These are phyloP conservation scores for Tolypeutes matacus DNA, from an alignment of 2,797 vertebrate species.

Conservation along the genomic window DNA sequence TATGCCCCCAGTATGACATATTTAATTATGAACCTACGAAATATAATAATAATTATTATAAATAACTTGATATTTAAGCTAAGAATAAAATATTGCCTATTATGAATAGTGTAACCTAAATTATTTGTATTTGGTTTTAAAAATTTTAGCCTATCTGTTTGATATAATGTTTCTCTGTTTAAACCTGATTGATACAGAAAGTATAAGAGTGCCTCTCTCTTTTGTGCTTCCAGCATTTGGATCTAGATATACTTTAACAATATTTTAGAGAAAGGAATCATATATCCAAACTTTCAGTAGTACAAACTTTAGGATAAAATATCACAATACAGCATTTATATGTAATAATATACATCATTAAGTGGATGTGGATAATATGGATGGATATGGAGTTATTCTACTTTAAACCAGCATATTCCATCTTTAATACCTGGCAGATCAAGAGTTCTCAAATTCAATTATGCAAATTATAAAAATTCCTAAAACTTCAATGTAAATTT, in stretches of 20 bases:
- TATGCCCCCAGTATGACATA: neutral
- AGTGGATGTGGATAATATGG: neutral
- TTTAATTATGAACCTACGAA: conserved; percentile 31
- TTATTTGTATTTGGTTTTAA: conserved; percentile 41
- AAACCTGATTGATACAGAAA: neutral
- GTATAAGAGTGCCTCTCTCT: neutral
- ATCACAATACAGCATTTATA: neutral
- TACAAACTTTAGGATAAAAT: conserved; percentile 3
- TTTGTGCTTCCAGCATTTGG: neutral
- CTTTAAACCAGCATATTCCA: neutral
- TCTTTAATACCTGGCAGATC: neutral
- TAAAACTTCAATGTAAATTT: neutral
- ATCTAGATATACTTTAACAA: neutral
- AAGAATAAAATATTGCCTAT: conserved; percentile 23
- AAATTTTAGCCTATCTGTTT: neutral
- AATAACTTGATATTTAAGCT: neutral
- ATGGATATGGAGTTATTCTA: neutral
- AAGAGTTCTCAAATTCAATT: conserved; percentile 29
- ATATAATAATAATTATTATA: conserved; percentile 62
- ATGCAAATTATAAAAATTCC: conserved; percentile 16
- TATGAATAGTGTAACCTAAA: conserved; percentile 9
- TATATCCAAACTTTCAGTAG: neutral
- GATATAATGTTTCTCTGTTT: neutral
- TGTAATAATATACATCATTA: neutral
- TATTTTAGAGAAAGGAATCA: neutral